Conservation (phyloP, 2,113 vertebrate species). For the Galbula dea region DNA sequence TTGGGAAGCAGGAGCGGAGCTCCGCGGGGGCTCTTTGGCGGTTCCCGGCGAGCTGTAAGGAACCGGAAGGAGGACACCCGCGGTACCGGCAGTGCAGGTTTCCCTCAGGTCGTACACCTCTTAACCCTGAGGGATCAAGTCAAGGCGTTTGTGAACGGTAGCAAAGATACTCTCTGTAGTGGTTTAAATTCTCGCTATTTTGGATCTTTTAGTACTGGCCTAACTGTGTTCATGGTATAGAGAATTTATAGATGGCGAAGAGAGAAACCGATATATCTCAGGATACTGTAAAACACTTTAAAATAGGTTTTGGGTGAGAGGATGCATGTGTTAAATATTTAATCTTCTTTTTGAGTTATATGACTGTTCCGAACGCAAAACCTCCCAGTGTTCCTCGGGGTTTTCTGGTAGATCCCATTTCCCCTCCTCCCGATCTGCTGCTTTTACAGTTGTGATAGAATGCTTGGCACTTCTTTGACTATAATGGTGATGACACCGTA, state of each 20-base stretch:
- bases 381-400: accelerated
- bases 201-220: accelerated
- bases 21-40: neutral
- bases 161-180: accelerated
- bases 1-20: neutral
- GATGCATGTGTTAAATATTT: neutral
- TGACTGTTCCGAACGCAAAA: accelerated
- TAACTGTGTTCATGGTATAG: accelerated
- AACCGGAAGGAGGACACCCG: neutral
- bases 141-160: accelerated
- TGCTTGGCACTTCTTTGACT: accelerated
- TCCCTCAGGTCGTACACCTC: too few species aligned
- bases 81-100: accelerated
- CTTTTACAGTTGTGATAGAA: accelerated
- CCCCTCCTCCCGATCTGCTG: neutral
- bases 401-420: accelerated
- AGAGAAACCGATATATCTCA: neutral
- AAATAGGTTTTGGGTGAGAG: neutral
- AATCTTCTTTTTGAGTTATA: accelerated
- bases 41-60: accelerated
- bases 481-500: accelerated
- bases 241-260: neutral
- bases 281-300: neutral
- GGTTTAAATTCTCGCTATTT: accelerated
- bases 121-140: accelerated